phyloP scores from a whole-genome alignment of 2,113 vertebrate genomes.

The Sceloporus tristichus region DNA sequence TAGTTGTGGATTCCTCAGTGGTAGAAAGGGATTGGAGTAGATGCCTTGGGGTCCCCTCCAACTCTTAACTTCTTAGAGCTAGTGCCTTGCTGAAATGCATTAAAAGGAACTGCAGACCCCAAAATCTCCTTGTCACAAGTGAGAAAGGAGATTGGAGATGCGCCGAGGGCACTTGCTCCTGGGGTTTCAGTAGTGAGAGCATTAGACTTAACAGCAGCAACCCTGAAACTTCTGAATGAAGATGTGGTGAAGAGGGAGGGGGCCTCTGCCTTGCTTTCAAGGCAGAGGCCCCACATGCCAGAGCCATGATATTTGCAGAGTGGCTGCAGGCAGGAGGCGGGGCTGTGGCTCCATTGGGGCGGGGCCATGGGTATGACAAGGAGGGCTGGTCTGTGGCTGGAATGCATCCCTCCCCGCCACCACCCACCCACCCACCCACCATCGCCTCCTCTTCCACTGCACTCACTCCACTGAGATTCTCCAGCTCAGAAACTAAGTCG shows the following conservation, averaged over 20 bases:
- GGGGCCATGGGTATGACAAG: not conserved
- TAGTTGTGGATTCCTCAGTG: too few species aligned
- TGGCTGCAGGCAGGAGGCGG: not conserved
- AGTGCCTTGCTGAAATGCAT: too few species aligned
- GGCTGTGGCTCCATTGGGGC: not conserved
- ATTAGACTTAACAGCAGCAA: not conserved
- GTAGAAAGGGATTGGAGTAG: too few species aligned
- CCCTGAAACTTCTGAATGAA: not conserved
- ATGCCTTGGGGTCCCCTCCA: too few species aligned
- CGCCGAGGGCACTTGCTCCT: too few species aligned
- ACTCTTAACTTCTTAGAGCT: too few species aligned
- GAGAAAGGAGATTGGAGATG: not conserved
- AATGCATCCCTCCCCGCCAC: not conserved
- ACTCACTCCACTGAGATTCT: constrained; percentile 7
- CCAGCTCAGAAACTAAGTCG: not conserved
- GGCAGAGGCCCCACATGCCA: not conserved
- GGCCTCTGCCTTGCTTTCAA: too few species aligned
- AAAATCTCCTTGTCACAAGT: not conserved
- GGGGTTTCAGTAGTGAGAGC: too few species aligned
- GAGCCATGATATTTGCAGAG: not conserved
- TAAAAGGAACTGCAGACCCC: too few species aligned
- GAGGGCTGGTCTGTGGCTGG: constrained; percentile 1
- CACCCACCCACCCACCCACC: not conserved
- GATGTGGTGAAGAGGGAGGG: too few species aligned
- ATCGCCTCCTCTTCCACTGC: not conserved